These are phyloP conservation scores for Zaprionus gabonicus DNA, from an alignment of 1,140 invertebrate genomes.

Conservation along the genomic window DNA sequence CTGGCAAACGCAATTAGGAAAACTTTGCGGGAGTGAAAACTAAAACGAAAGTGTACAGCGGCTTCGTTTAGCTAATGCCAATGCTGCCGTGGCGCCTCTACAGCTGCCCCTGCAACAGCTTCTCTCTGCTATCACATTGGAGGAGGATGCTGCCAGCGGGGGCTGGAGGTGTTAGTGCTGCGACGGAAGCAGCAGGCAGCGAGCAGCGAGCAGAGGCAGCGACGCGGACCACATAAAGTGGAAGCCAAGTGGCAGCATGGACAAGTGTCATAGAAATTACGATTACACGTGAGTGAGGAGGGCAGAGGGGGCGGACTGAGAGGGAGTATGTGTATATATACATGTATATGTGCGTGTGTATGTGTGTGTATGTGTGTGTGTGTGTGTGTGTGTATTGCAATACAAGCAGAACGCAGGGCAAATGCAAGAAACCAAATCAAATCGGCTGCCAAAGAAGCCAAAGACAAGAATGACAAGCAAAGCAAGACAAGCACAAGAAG, in stretches of 20 bases:
- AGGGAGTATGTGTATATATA: conserved; percentile 10
- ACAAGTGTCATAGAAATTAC: conserved; percentile 79
- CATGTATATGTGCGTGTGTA: neutral
- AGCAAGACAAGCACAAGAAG: conserved; percentile 39
- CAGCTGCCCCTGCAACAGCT: neutral
- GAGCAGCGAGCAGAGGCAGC: conserved; percentile 16
- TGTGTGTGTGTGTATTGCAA: conserved; percentile 56
- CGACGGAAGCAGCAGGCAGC: conserved; percentile 11
- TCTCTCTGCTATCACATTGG: conserved; percentile 1
- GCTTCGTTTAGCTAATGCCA: conserved; percentile 20
- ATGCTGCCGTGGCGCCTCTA: neutral
- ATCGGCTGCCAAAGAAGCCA: conserved; percentile 44
- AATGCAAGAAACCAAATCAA: conserved; percentile 71
- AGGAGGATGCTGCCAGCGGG: neutral
- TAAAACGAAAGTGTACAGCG: conserved; percentile 18
- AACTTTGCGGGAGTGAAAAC: conserved; percentile 1
- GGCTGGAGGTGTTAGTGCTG: conserved; percentile 35
- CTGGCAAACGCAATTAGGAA: neutral
- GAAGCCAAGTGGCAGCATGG: conserved; percentile 79
- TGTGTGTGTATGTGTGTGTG: conserved; percentile 15
- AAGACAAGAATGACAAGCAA: conserved; percentile 43
- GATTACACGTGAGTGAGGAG: conserved; percentile 32
- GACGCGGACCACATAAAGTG: conserved; percentile 70
- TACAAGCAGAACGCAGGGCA: conserved; percentile 71
- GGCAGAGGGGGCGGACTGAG: neutral